Conservation (phyloP, 2,113 vertebrate genomes). For the Stomatorhinus ivindoensis region DNA sequence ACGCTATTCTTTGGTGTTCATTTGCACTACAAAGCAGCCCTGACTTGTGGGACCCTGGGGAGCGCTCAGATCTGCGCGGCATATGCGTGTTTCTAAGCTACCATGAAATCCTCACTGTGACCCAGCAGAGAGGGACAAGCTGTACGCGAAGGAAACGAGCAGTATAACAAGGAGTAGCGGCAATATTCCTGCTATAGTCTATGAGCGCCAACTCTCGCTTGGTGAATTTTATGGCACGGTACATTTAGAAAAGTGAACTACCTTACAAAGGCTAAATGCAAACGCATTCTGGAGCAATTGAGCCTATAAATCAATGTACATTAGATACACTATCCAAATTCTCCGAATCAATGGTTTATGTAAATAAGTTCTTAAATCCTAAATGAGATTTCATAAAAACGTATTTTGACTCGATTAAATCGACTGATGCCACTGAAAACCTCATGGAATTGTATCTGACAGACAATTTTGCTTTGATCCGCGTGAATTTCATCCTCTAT, state of each 20-base stretch:
- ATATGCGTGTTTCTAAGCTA: not conserved
- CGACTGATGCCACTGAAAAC: not conserved
- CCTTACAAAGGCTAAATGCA: not conserved
- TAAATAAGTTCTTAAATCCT: not conserved
- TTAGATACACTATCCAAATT: not conserved
- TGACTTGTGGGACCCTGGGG: not conserved
- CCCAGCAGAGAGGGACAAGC: not conserved
- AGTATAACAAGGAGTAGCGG: not conserved
- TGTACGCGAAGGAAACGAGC: not conserved
- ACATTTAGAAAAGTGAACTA: not conserved
- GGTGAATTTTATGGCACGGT: not conserved
- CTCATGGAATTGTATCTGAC: not conserved
- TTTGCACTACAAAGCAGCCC: not conserved
- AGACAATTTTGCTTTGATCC: not conserved
- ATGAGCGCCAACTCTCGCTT: not conserved
- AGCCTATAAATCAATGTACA: not conserved
- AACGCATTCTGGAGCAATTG: not conserved
- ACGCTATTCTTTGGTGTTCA: not conserved
- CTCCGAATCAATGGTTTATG: not conserved
- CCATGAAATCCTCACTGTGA: not conserved
- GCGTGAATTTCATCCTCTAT: not conserved
- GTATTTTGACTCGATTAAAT: not conserved
- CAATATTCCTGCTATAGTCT: not conserved
- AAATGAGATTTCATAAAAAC: not conserved
- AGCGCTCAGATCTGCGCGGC: not conserved